phyloP scores from a whole-genome alignment of 2,113 vertebrate species.

The Brachyhypopomus occidentalis region DNA sequence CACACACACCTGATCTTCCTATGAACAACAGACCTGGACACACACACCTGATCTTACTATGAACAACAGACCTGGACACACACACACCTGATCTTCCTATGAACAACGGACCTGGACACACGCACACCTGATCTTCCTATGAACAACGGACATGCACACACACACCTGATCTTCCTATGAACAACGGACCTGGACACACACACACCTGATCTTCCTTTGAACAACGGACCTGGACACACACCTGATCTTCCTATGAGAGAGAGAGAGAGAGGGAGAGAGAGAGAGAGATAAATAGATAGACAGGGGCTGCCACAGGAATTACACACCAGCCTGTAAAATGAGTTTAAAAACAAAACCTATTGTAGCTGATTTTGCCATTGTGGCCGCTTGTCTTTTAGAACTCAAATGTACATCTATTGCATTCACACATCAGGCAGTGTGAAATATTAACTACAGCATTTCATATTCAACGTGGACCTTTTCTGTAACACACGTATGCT shows the following conservation, averaged over 20 bases:
- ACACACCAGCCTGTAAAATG: neutral
- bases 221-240: no score
- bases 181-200: no score
- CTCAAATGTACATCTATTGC: neutral
- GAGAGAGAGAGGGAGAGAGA: neutral
- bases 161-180: neutral
- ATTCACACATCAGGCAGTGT: neutral
- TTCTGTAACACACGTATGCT: neutral
- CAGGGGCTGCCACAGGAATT: neutral
- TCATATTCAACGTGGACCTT: neutral
- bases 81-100: no score
- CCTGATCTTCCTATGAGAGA: neutral
- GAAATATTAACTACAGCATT: neutral
- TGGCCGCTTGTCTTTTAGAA: no score
- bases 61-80: no score
- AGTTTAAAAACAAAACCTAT: neutral
- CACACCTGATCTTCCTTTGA: no score
- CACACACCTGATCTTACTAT: no score
- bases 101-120: slow-evolving; percentile 65
- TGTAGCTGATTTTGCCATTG: neutral
- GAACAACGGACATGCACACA: slow-evolving; percentile 37
- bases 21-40: neutral
- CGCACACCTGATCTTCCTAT: slow-evolving; percentile 85
- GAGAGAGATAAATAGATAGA: neutral
- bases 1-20: neutral